Percentiles rank a stretch among this genome's conserved stretches.
Conservation (phyloP, 1,140 invertebrate genomes). For the Pemphigus obesinymphae region DNA sequence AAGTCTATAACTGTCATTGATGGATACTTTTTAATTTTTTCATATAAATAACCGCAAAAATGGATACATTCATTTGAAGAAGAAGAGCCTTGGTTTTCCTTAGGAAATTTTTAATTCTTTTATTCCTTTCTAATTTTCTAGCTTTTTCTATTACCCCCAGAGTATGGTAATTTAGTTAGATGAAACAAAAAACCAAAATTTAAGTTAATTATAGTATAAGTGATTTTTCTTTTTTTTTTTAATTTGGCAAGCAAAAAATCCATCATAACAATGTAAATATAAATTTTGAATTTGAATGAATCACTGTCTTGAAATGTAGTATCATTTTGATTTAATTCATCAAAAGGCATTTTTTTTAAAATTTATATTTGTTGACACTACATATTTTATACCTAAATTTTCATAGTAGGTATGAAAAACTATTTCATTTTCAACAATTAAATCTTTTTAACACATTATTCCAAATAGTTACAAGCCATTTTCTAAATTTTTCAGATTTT, state of each 20-base stretch:
- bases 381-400: not conserved
- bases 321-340: not conserved
- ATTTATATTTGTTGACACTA: not conserved
- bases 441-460: constrained; percentile 39
- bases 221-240: not conserved
- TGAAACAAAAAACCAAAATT: not conserved
- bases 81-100: not conserved
- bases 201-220: not conserved
- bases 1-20: too few relatives aligned
- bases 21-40: too few relatives aligned
- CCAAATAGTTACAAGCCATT: too few relatives aligned
- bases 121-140: not conserved
- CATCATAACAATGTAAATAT: not conserved
- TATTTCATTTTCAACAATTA: not conserved
- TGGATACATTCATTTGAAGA: too few relatives aligned
- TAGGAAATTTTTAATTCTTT: not conserved
- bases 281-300: not conserved
- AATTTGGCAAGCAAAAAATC: not conserved
- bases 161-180: not conserved
- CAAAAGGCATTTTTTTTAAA: not conserved
- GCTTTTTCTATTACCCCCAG: not conserved
- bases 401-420: not conserved
- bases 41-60: too few relatives aligned
- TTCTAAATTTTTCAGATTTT: too few relatives aligned
- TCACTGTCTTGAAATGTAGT: not conserved